Evolutionary conservation across 2,113 vertebrate genomes (phyloP), one percentile per base, ranked within the genome.

Genomic region (Gadus chalcogrammus): DNA sequence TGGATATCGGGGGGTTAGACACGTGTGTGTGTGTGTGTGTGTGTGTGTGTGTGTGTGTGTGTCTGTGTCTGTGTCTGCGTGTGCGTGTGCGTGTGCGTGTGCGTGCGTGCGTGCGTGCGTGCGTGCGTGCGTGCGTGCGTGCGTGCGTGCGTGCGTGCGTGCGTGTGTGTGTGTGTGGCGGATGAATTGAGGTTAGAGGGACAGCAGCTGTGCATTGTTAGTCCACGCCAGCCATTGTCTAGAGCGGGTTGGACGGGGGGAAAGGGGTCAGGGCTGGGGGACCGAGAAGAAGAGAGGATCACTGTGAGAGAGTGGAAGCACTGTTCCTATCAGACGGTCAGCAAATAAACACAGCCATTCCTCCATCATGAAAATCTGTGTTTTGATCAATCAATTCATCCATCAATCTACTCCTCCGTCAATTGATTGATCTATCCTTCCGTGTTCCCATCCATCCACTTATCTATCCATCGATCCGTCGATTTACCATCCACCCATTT

Each of bases 201-300:
- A 42, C 15, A 42, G 35, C 85, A 90, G 84, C 87, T 90, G 87
- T 70, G 79, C 73, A 79, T 84, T 88, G 83, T 84, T 79, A 77
- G 70, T 84, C 71, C 63, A 42, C 61, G 55, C 74, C 77, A 70
- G 77, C 70, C 56, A 78, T 83, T 85, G 81, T 87, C 71, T 16
- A 65, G 48, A 62, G 22, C 58, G 61, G 27, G 56, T 22, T 31
- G 27, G 24, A 42, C 4, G 35, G 12, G 27, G 28, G 15, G 6
- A 2, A 27, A 16, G 27, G 20, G 60, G 22, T 12, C 4, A 31
- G 27, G 17, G 17, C 27, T 24, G 16, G 18, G 0, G 27, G 27
- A 13, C 42, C 42, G 8, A 48, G 24, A 24, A 24, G 24, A 7
- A 48, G 42, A 48, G 42, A 9, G 3, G 13, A 48, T 13, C 42